Base-by-base conservation (phyloP, 2,113 vertebrate genomes). In the Lepus europaeus region DNA sequence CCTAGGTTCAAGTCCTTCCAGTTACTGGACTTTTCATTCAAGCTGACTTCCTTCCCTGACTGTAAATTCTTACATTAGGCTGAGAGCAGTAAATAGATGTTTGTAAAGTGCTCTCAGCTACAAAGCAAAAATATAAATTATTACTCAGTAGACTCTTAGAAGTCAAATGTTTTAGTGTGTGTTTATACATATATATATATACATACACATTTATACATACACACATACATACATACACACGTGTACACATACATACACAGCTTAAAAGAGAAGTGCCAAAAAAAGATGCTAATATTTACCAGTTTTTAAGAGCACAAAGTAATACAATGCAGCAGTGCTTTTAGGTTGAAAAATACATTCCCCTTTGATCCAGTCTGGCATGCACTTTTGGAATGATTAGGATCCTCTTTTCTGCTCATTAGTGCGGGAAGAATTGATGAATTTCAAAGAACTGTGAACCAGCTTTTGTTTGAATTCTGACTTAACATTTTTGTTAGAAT, bases 341-440 rank as follows among this genome's bases (percentile, higher is more conserved):
- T 45, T 82, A 59, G 69, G 84, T 74, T 36, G 84, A 91, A 82
- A 73, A 36, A 59, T 27, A 0, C 23, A 56, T 83, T 82, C 10
- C 20, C 36, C 20, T 91, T 94, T 82, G 27, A 82, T 4, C 49
- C n/a, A 0, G 0, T 51, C 31, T 59, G 80, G 69, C 87, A 78
- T 78, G 51, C 73, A 56, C 77, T 90, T 78, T 96, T 91, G 33
- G 76, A 78, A 76, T 86, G 63, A 90, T 51, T 31, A 49, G 53
- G 39, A 66, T 73, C n/a, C 27, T 88, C 39, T 85, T 85, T 91
- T 97, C 89, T 63, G 33, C 89, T 85, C 85, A 19, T 29, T 19
- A 61, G 49, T 31, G 36, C 80, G 70, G 36, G 36, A 33, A 76
- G 72, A 64, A 91, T 29, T 59, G 86, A 33, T 95, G 66, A 39